A percentile compares a stretch with the other conserved stretches of the same genome.
These are phyloP conservation scores for Chrosomus eos DNA, from an alignment of 2,797 vertebrate species.

Conservation along the genomic window DNA sequence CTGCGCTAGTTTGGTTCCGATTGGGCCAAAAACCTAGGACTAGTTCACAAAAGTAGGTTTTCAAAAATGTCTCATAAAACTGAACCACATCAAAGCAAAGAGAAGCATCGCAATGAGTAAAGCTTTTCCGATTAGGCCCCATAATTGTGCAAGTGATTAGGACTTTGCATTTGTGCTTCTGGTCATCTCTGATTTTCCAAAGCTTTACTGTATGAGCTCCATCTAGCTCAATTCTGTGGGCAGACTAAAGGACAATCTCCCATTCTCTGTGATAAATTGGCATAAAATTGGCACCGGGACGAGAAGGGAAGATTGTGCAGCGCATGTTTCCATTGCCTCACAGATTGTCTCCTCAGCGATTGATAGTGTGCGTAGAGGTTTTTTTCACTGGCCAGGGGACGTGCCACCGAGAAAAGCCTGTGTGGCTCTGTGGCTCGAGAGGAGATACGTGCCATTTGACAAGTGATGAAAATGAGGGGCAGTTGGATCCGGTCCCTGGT, in stretches of 20 bases:
- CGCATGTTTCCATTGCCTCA: conserved; percentile 47
- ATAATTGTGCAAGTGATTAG: conserved; percentile 21
- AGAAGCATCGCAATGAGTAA: not conserved
- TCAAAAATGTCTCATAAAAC: not conserved
- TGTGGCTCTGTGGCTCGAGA: conserved; percentile 39
- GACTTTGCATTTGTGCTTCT: conserved; percentile 26
- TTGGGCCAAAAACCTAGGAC: no score
- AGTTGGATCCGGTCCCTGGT: conserved; percentile 21
- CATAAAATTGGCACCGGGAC: conserved; percentile 32
- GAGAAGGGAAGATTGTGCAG: conserved; percentile 30
- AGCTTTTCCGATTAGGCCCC: conserved; percentile 19
- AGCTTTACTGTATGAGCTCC: conserved; percentile 35
- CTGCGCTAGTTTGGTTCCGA: no score
- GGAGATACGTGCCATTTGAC: conserved; percentile 71
- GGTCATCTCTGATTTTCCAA: conserved; percentile 39
- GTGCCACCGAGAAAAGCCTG: conserved; percentile 46
- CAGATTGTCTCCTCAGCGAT: conserved; percentile 63
- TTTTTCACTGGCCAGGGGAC: conserved; percentile 56
- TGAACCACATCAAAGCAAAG: not conserved
- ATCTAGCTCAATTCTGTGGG: conserved; percentile 29
- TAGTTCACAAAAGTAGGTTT: no score
- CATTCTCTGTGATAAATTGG: conserved; percentile 49
- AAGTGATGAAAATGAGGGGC: conserved; percentile 60
- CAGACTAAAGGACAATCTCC: conserved; percentile 31
- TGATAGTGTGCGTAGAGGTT: conserved; percentile 54